These are phyloP conservation scores for Chaetura pelagica DNA, from an alignment of 2,113 vertebrate genomes.

Conservation along the genomic window DNA sequence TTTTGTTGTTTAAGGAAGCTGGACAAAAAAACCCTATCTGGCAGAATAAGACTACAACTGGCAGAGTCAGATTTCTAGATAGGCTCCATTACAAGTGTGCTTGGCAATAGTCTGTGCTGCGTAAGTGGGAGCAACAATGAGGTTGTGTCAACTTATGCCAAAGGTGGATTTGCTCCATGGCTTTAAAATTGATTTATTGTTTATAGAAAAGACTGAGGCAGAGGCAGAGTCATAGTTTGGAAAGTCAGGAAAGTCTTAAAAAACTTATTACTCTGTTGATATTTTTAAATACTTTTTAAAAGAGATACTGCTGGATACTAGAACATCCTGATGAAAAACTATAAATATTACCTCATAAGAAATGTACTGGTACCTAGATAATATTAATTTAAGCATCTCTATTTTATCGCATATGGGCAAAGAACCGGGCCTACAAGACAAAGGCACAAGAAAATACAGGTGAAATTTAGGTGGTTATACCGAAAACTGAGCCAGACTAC, in stretches of 20 bases:
- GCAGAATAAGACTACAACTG: constrained; percentile 28
- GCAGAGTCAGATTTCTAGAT: constrained; percentile 45
- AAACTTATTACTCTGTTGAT: not conserved
- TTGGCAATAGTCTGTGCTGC: constrained; percentile 10
- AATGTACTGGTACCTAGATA: not conserved
- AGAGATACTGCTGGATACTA: not conserved
- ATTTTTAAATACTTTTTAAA: not conserved
- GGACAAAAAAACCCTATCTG: not conserved
- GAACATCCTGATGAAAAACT: not conserved
- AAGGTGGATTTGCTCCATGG: constrained; percentile 46
- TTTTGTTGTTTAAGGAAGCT: constrained; percentile 38
- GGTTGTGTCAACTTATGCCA: not conserved
- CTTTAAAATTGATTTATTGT: constrained; percentile 26
- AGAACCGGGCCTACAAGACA: not conserved
- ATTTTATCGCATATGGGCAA: not conserved
- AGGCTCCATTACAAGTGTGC: constrained; percentile 21
- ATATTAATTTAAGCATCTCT: not conserved
- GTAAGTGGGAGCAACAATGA: constrained; percentile 13
- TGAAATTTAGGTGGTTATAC: not conserved
- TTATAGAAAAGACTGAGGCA: not conserved
- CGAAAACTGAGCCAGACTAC: not conserved
- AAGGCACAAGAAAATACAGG: not conserved
- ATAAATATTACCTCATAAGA: not conserved
- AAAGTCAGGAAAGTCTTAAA: not conserved
- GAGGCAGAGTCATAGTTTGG: not conserved